A percentile compares a stretch with the other conserved stretches of the same genome.
phyloP scores from a whole-genome alignment of 1,140 invertebrate species.

The Elymnias hypermnestra region DNA sequence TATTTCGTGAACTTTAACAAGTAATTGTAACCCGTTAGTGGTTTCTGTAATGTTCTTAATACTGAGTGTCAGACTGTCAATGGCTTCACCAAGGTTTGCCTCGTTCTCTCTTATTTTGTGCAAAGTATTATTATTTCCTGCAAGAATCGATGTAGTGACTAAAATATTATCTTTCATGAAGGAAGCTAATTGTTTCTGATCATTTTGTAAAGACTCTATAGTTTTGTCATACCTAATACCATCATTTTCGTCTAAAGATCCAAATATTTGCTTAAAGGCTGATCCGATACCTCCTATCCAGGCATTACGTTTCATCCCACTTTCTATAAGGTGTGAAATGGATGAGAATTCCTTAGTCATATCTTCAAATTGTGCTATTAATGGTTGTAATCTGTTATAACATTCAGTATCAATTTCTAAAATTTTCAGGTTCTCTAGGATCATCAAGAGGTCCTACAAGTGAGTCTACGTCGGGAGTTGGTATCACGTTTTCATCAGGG shows the following conservation, averaged over 20 bases:
- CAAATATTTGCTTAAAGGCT: slow-evolving; percentile 21
- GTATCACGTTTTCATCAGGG: too few species aligned
- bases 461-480: too few species aligned
- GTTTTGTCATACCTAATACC: slow-evolving; percentile 19
- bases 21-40: slow-evolving; percentile 16
- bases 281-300: slow-evolving; percentile 22
- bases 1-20: slow-evolving; percentile 22
- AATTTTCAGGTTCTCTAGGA: too few species aligned
- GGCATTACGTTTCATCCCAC: slow-evolving; percentile 8
- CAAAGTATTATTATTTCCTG: too few species aligned
- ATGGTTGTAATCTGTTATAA: not conserved
- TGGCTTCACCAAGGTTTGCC: too few species aligned
- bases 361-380: slow-evolving; percentile 5
- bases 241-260: slow-evolving; percentile 25
- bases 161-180: slow-evolving; percentile 23
- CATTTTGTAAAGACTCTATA: slow-evolving; percentile 12
- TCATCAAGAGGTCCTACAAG: too few species aligned
- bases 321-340: not conserved
- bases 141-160: slow-evolving; percentile 1
- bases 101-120: too few species aligned
- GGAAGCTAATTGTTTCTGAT: slow-evolving; percentile 11
- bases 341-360: slow-evolving; percentile 13
- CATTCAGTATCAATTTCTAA: too few species aligned
- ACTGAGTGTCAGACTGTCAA: too few species aligned
- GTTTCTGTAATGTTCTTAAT: slow-evolving; percentile 1